Base-by-base conservation (phyloP, 2,888 invertebrate genomes). In the Tortrix viridana region DNA sequence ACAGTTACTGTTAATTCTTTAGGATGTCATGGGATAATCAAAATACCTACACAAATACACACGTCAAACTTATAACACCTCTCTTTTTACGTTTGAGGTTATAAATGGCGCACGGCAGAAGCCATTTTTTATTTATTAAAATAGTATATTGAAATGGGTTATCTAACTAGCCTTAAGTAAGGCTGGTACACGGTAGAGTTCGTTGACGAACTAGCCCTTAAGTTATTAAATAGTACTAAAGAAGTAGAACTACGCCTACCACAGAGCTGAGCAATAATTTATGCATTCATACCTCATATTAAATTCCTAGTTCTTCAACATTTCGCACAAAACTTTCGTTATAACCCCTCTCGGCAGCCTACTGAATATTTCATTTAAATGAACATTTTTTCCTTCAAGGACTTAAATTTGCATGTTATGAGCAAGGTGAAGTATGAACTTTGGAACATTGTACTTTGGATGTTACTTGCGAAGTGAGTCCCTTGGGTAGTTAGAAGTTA, bases 331-430 rank as follows among this genome's bases (percentile, higher is more conserved):
- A 86, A 85, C 78, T 88, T 86, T 82, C 76, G 82, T 78, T 81
- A 85, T 80, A 84, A 82, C 76, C 78, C 67, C 75, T 69, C 73
- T 68, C 72, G 65, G 73, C 70, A 71, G 41, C 82, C 88, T 87
- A 74, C 82, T 88, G 88, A 89, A 89, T 89, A 88, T 89, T 87
- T 88, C 85, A 89, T 88, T 85, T 84, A 84, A 81, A 79, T 74
- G 73, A 74, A 71, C 76, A 80, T 84, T 88, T 88, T 88, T 85
- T 81, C 79, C 77, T 76, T 72, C 74, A 71, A 79, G 71, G 74
- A 74, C 79, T 71, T 70, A 71, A 79, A 89, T 89, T 89, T 89
- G 79, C 89, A 89, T 88, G 84, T 88, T 88, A 89, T 89, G 88
- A 88, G 87, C 71, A 66, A 73, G 72, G 70, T 66, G 69, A 55